Conservation (phyloP, 2,113 vertebrate genomes). For the Gallinago media region DNA sequence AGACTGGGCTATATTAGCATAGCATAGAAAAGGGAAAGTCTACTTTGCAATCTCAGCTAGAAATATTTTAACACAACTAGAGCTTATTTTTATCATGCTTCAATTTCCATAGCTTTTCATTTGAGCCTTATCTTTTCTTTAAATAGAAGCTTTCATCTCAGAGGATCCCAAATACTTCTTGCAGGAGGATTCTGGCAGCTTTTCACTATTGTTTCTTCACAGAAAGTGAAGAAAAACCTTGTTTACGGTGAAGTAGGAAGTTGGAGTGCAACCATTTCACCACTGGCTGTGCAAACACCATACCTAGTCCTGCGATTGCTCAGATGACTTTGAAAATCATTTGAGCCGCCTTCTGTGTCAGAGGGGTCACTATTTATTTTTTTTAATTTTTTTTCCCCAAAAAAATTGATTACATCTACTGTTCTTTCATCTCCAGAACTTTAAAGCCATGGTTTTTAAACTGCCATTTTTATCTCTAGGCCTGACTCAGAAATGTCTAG, state of each 20-base stretch:
- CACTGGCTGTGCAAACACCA: background rate
- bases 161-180: conserved; percentile 28
- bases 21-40: background rate
- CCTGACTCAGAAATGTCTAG: background rate
- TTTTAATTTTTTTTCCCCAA: background rate
- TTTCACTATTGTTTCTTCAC: conserved; percentile 36
- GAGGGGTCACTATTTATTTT: background rate
- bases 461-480: background rate
- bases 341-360: background rate
- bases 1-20: background rate
- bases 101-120: conserved; percentile 39
- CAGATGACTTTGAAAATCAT: background rate
- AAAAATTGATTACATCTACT: background rate
- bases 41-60: conserved; percentile 7
- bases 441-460: background rate
- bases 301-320: rapidly evolving
- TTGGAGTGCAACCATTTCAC: background rate
- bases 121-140: conserved; percentile 28
- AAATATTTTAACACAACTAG: conserved; percentile 30
- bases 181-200: conserved; percentile 5
- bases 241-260: background rate
- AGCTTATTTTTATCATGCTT: conserved; percentile 36
- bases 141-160: conserved; percentile 36
- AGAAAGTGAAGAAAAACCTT: background rate
- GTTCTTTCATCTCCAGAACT: background rate